A percentile compares a stretch with the other conserved stretches of the same genome.
These are phyloP conservation scores for Saguinus midas DNA, from an alignment of 2,113 vertebrate genomes.

Conservation along the genomic window DNA sequence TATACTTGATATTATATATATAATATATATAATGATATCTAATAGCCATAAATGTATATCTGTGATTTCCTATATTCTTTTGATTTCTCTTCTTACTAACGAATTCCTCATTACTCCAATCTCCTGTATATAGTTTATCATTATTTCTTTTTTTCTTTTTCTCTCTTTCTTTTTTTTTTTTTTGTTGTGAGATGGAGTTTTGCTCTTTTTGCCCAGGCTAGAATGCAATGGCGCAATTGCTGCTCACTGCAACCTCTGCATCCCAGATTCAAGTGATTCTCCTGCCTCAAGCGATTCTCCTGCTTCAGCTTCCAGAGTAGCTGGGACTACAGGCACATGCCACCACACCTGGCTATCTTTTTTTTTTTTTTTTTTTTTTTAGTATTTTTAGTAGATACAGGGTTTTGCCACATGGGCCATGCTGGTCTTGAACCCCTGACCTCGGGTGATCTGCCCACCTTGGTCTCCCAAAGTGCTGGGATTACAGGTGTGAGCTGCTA, in stretches of 20 bases:
- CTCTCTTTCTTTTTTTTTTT: background rate
- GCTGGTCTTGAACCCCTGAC: background rate
- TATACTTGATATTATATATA: too few relatives aligned
- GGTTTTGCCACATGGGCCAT: background rate
- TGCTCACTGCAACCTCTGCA: background rate
- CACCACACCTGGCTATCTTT: background rate
- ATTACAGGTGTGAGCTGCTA: background rate
- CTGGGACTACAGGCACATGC: background rate
- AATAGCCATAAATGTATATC: background rate
- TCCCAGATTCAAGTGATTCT: background rate
- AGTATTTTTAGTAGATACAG: background rate
- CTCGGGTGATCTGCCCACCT: background rate
- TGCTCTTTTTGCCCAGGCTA: background rate
- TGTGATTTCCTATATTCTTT: background rate
- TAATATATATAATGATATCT: too few relatives aligned
- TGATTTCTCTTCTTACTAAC: background rate
- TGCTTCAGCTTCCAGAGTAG: background rate
- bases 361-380: background rate
- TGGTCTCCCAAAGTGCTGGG: background rate
- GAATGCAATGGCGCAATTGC: background rate
- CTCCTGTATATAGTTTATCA: background rate
- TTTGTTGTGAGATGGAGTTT: background rate
- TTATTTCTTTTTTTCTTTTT: background rate
- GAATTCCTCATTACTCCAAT: background rate
- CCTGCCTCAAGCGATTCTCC: background rate